Evolutionary conservation across 2,888 invertebrate genomes (phyloP), one percentile per base, ranked within the genome.

Genomic region (Osedax frankpressi): DNA sequence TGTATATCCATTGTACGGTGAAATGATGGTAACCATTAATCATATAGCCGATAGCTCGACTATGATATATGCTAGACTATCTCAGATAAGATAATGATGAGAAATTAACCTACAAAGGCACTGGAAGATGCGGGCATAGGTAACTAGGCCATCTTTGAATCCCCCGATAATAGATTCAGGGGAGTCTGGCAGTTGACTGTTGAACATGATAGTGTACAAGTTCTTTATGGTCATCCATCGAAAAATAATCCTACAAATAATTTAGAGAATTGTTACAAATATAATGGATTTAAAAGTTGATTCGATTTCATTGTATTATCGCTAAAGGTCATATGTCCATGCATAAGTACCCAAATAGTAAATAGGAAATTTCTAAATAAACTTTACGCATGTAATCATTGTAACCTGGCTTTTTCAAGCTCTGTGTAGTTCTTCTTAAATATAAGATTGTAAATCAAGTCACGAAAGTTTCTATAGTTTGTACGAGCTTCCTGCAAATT

Each of bases 141-240:
- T 84, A 72, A 83, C 82, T 75, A 84, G 82, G 74, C 82, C 82
- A 78, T 82, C 81, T 76, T 81, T 82, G 78, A 84, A 84, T 30
- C 83, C 82, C 24, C 80, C 79, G 26, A 84, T 77, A 2, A 83
- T 80, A 73, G 83, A 83, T 75, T 84, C 84, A 1, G 84, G 84
- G 11, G 82, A 80, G 14, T 82, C 81, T 29, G 81, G 81, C 71
- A 79, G 79, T 6, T 80, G 81, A 28, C 80, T 80, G 76, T 80
- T 78, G 76, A 84, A 84, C 77, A 78, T 79, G 74, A 84, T 81
- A 60, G 81, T 82, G 80, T 82, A 82, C 83, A 84, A 82, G 78
- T 84, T 84, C 82, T 82, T 82, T 28, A 82, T 82, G 0, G 84
- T 84, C 84, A 84, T 84, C 84, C 84, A 84, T 74, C 84, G 81